phyloP scores from a whole-genome alignment of 2,888 invertebrate species.

The Drosophila koepferae region DNA sequence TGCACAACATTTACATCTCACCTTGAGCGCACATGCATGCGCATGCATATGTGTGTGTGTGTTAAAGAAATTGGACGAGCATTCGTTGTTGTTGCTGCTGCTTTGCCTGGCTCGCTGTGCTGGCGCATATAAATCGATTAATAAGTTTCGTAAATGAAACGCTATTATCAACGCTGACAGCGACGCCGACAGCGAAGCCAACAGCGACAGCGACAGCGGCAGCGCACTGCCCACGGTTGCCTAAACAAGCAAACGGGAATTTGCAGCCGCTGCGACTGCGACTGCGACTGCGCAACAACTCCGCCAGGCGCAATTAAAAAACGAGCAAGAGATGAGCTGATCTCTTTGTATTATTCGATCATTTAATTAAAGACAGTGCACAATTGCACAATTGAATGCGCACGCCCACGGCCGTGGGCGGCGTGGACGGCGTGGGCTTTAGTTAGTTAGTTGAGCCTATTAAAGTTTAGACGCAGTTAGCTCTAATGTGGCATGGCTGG shows the following conservation, averaged over 20 bases:
- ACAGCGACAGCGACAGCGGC: conserved; percentile 22
- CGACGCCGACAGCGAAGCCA: conserved; percentile 22
- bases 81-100: conserved; percentile 22
- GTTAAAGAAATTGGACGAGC: conserved; percentile 53
- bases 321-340: conserved; percentile 30
- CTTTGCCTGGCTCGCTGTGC: conserved; percentile 51
- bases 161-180: conserved; percentile 59
- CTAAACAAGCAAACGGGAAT: conserved; percentile 47
- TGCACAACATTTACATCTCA: conserved; percentile 70
- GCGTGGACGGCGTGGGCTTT: conserved; percentile 40
- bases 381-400: conserved; percentile 13
- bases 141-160: conserved; percentile 77
- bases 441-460: conserved; percentile 20
- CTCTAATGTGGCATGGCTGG: conserved; percentile 31
- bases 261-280: conserved; percentile 33
- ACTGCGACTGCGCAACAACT: conserved; percentile 39
- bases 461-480: background rate
- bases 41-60: conserved; percentile 22
- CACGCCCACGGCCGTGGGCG: background rate
- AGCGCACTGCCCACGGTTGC: conserved; percentile 35
- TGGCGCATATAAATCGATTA: conserved; percentile 79
- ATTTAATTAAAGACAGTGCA: conserved; percentile 49
- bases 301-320: conserved; percentile 49
- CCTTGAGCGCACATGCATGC: conserved; percentile 52
- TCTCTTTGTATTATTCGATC: conserved; percentile 10